Evolutionary conservation across 2,113 vertebrate genomes (phyloP), one percentile per base, ranked within the genome.

Genomic region (Larimichthys polyactis): DNA sequence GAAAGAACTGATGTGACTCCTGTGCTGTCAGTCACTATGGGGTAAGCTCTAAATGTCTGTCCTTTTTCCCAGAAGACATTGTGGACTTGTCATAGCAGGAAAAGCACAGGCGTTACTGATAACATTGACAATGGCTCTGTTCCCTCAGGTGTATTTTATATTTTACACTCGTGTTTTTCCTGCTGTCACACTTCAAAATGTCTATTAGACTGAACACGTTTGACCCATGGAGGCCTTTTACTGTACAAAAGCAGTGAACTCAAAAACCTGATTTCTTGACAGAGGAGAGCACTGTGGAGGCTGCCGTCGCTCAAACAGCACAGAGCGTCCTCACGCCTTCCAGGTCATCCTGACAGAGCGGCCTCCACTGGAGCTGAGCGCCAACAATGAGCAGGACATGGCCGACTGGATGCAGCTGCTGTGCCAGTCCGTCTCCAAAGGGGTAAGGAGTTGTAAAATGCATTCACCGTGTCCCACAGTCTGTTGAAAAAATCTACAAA

Each of bases 221-320:
- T 49, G 36, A 43, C 0, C 14, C 3, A 19, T 22, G 9, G 0
- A 59, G 11, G 19, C 17, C 17, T 69, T 55, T 10, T 0, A 27
- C 17, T 66, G n/a, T 66, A 66, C 10, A 51, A 54, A 69, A 48
- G 5, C 5, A 2, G 14, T 29, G 16, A 5, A 24, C 55, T 24
- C 4, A 27, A 6, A 58, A 57, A 58, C 27, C 11, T 46, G 14
- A 14, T 49, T 69, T 72, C n/a, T 22, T 29, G 2, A 62, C 92
- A 99, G 98, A 3, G 98, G 98, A 20, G 97, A 98, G 90, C 96
- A 98, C 89, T 99, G 98, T 29, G 98, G 98, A 78, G 98, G 98
- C 75, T 99, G 98, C 91, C 95, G 97, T 16, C 96, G 98, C 66
- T 96, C 98, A 59, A 98, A 96, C 94, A 95, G 95, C 91, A 96